A percentile compares a stretch with the other conserved stretches of the same genome.
These are phyloP conservation scores for Acrobasis repandana DNA, from an alignment of 2,888 invertebrate genomes.

Conservation along the genomic window DNA sequence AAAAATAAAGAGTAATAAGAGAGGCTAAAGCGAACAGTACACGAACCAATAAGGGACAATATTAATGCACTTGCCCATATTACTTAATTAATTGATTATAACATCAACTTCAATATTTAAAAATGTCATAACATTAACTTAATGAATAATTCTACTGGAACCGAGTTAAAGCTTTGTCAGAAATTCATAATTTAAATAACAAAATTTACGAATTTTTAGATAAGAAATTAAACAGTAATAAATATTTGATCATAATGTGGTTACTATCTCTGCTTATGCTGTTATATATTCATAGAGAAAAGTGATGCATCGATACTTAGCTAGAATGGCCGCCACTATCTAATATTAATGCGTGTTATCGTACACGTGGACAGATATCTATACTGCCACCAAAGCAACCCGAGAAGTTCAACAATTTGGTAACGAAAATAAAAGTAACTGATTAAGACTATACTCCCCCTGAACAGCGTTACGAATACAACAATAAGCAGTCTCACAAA, in stretches of 20 bases:
- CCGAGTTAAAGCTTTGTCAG: conserved; percentile 82
- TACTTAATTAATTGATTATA: conserved; percentile 81
- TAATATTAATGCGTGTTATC: conserved; percentile 42
- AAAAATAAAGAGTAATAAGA: conserved; percentile 76
- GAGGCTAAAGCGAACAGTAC: conserved; percentile 78
- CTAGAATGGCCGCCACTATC: conserved; percentile 34
- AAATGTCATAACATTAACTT: conserved; percentile 82
- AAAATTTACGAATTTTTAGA: conserved; percentile 78
- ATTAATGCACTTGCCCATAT: conserved; percentile 82
- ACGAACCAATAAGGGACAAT: conserved; percentile 77
- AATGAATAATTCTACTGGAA: conserved; percentile 82
- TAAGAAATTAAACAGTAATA: conserved; percentile 80
- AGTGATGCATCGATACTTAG: conserved; percentile 54
- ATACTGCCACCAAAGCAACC: conserved; percentile 76
- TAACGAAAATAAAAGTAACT: conserved; percentile 80
- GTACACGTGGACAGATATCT: conserved; percentile 54
- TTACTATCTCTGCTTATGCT: conserved; percentile 62
- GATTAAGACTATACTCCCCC: conserved; percentile 71
- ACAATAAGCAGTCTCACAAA: conserved; percentile 83
- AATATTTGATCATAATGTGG: conserved; percentile 80
- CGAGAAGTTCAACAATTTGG: conserved; percentile 80
- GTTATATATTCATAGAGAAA: conserved; percentile 50
- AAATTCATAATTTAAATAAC: conserved; percentile 81
- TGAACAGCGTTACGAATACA: conserved; percentile 79
- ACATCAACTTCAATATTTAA: conserved; percentile 80